phyloP scores from a whole-genome alignment of 2,888 invertebrate species.

The Noctua pronuba region DNA sequence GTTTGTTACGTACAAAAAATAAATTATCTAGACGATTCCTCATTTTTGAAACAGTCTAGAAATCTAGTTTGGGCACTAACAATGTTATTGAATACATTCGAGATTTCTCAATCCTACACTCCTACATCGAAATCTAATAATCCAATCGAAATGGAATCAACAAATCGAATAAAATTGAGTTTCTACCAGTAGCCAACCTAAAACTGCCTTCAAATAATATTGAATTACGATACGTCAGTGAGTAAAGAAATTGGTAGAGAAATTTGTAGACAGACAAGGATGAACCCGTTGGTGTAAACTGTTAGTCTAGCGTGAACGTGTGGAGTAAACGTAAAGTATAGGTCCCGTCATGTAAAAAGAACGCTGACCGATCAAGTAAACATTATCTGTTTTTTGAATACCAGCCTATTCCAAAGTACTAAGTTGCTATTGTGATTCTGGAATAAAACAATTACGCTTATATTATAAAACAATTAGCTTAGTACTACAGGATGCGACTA shows the following conservation, averaged over 20 bases:
- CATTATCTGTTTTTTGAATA: no score
- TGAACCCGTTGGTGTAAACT: neutral
- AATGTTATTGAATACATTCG: constrained; percentile 14
- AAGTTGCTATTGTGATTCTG: no score
- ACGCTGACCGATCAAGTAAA: no score
- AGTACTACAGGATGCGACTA: no score
- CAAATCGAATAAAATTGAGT: constrained; percentile 36
- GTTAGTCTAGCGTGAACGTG: neutral
- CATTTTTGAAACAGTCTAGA: neutral
- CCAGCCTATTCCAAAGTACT: no score
- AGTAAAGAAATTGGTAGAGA: constrained; percentile 10
- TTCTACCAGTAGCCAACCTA: constrained; percentile 15
- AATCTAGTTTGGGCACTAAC: constrained; percentile 4
- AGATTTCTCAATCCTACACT: neutral
- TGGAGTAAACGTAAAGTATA: neutral
- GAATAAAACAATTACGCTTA: no score
- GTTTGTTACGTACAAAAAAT: neutral
- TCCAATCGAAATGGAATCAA: constrained; percentile 31
- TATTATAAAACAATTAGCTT: no score
- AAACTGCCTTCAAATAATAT: constrained; percentile 30
- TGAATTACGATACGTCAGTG: constrained; percentile 18
- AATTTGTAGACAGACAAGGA: constrained; percentile 17
- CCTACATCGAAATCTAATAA: constrained; percentile 15
- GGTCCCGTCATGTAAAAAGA: no score
- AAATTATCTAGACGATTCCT: neutral